Evolutionary conservation across 2,888 invertebrate genomes (phyloP).

Genomic region (Tachina fera): DNA sequence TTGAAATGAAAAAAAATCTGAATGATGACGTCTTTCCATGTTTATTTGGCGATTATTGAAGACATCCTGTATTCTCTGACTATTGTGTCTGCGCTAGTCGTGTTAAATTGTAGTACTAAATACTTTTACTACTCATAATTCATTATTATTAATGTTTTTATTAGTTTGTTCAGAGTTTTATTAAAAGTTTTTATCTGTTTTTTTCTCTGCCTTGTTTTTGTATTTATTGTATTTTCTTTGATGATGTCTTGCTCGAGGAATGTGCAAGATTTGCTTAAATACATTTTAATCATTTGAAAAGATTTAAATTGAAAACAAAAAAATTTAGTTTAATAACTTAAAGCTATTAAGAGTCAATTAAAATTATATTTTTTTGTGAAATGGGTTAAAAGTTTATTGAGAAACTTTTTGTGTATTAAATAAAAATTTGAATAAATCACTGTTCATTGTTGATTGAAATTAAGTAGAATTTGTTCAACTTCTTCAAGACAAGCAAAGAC

Average conservation of each 20-base stretch:
- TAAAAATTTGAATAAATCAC: neutral
- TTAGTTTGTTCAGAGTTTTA: slow-evolving; percentile 68
- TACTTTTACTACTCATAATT: slow-evolving; percentile 67
- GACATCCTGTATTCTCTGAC: slow-evolving; percentile 71
- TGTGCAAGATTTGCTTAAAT: slow-evolving; percentile 60
- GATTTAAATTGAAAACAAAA: slow-evolving; percentile 42
- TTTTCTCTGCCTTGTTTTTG: slow-evolving; percentile 1
- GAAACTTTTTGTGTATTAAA: neutral
- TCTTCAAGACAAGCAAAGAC: neutral
- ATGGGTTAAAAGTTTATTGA: slow-evolving; percentile 61
- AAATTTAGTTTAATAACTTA: slow-evolving; percentile 7
- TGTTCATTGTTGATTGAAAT: neutral
- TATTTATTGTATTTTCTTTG: slow-evolving; percentile 54
- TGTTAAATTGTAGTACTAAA: slow-evolving; percentile 59
- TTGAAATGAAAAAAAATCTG: slow-evolving; percentile 42
- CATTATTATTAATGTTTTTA: slow-evolving; percentile 70
- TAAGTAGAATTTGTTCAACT: too few species aligned
- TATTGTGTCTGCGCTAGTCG: slow-evolving; percentile 23
- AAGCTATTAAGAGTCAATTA: slow-evolving; percentile 19
- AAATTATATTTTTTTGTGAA: slow-evolving; percentile 31
- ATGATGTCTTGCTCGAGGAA: slow-evolving; percentile 67
- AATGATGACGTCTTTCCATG: slow-evolving; percentile 68
- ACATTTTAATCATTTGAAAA: slow-evolving; percentile 60
- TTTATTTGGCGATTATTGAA: slow-evolving; percentile 73
- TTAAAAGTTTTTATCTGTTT: slow-evolving; percentile 49